Base-by-base conservation (phyloP, 2,888 invertebrate species). In the Yponomeuta plumbellus region DNA sequence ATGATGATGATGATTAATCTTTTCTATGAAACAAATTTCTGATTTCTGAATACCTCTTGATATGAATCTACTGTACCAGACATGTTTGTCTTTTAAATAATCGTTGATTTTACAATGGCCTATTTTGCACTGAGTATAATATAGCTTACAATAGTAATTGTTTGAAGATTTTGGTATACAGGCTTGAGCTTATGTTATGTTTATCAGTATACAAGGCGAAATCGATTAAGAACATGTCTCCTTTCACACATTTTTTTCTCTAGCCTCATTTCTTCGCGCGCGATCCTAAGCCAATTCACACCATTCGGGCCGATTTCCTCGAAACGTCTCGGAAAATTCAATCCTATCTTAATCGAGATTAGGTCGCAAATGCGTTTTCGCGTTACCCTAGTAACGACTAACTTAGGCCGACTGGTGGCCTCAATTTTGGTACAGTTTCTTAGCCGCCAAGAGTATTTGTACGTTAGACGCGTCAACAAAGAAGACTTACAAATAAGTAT, bases 311-410 rank as follows among this genome's bases (percentile, higher is more conserved):
- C 26, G 61, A 61, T 61, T 61, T n/a, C 61, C 61, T 23, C 17
- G 13, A 52, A 61, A 61, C 17, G 61, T 34, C 34, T 11, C n/a
- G 61, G 61, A 61, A 61, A 61, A 61, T 61, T 61, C 61, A 34
- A 61, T 61, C 61, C n/a, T 61, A 61, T 61, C 61, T 61, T 61
- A 61, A 61, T 61, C 61, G 34, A 3, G 61, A 61, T 61, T 61
- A 61, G 61, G 61, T 61, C 61, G 26, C 23, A 61, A 61, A 61
- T 61, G 61, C 34, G 26, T n/a, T 26, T 26, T 26, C 23, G 34
- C 22, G 61, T 34, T 61, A 34, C 23, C 34, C 17, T 6, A 26
- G 44, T 17, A 17, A 2, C 44, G 5, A 3, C 44, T 2, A 52
- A 13, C 44, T 13, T 3, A 52, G 17, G 17, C 13, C 44, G 13